A percentile compares a stretch with the other conserved stretches of the same genome.
Conservation (phyloP, 2,113 vertebrate species). For the Elaphurus davidianus region DNA sequence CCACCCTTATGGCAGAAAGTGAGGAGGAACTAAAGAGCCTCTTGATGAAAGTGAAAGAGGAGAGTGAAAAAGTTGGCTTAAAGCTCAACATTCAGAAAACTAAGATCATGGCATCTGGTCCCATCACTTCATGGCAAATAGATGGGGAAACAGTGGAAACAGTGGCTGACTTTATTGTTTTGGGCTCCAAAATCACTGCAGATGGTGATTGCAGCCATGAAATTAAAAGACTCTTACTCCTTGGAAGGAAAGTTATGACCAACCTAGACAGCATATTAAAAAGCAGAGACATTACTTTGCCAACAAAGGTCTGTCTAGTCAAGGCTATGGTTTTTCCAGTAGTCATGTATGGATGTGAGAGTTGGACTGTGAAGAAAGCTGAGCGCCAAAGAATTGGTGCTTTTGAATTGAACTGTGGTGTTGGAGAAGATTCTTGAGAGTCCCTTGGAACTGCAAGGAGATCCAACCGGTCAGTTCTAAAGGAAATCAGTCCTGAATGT, state of each 20-base stretch:
- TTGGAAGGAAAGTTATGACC: not conserved
- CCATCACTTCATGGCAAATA: not conserved
- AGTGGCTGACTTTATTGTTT: not conserved
- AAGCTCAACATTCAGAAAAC: not conserved
- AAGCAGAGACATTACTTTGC: not conserved
- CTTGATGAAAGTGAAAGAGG: not conserved
- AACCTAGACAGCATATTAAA: not conserved
- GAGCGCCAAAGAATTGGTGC: not conserved
- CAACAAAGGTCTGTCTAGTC: not conserved
- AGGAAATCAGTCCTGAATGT: not conserved
- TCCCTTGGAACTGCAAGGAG: not conserved
- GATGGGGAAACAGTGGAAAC: not conserved
- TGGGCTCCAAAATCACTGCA: not conserved
- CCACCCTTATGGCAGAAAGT: not conserved
- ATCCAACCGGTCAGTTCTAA: not conserved
- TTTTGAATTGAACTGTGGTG: not conserved
- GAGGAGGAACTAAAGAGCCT: not conserved
- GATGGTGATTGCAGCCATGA: not conserved
- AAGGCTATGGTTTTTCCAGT: not conserved
- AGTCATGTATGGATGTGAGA: not conserved
- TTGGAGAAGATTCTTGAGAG: not conserved
- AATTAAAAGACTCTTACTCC: not conserved
- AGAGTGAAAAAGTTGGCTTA: not conserved
- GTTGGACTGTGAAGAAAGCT: not conserved
- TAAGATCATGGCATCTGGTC: not conserved